A percentile compares a stretch with the other conserved stretches of the same genome.
Evolutionary conservation across 2,888 invertebrate species (phyloP).

Genomic region (Cactoblastis cactorum): DNA sequence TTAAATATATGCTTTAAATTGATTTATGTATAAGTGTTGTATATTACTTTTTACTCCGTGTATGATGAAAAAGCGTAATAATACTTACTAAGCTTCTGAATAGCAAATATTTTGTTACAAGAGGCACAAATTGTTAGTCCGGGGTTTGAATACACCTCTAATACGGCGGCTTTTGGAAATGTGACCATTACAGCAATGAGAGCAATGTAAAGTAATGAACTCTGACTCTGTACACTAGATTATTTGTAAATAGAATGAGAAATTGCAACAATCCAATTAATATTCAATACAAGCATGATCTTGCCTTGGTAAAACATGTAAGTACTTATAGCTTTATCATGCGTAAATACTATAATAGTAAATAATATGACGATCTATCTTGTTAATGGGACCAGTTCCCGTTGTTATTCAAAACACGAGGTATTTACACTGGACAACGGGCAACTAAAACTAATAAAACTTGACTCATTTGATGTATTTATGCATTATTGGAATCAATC

Average conservation of each 20-base stretch:
- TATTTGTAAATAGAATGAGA: conserved; percentile 8
- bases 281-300: conserved; percentile 21
- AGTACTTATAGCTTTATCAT: conserved; percentile 8
- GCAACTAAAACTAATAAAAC: not conserved
- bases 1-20: no score
- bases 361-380: not conserved
- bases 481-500: not conserved
- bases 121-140: no score
- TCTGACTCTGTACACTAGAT: not conserved
- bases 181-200: no score
- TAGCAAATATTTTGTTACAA: no score
- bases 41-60: no score
- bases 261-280: conserved; percentile 22
- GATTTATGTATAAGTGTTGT: no score
- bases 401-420: conserved; percentile 5
- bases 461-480: not conserved
- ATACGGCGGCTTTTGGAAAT: no score
- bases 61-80: no score
- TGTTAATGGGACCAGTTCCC: conserved; percentile 9
- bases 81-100: no score
- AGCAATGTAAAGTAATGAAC: not conserved
- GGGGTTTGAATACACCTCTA: no score
- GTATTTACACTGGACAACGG: not conserved
- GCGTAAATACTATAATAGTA: conserved; percentile 4
- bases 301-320: conserved; percentile 15